These are phyloP conservation scores for Nomada fabriciana DNA, from an alignment of 2,888 invertebrate species.

Conservation along the genomic window DNA sequence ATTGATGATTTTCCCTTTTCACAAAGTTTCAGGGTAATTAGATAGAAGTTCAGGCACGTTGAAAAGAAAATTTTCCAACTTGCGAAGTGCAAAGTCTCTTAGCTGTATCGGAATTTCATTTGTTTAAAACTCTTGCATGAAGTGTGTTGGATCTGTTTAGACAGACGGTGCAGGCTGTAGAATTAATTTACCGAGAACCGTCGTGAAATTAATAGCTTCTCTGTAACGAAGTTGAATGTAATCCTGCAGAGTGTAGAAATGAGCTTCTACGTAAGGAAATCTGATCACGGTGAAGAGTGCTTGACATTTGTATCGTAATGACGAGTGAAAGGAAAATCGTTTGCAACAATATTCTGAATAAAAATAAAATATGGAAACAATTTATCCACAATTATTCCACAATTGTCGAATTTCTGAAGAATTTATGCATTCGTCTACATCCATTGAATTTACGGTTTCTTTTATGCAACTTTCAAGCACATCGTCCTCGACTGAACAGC, in stretches of 20 bases:
- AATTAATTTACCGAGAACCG: conserved; percentile 8
- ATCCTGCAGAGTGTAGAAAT: not conserved
- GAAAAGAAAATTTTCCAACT: too few species aligned
- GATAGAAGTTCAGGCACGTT: too few species aligned
- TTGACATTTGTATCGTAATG: not conserved
- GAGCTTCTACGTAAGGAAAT: not conserved
- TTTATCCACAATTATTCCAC: not conserved
- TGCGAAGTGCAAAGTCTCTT: too few species aligned
- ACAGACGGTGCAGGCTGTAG: not conserved
- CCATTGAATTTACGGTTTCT: not conserved
- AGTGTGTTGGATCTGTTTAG: not conserved
- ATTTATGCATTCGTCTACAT: too few species aligned
- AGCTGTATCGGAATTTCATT: not conserved
- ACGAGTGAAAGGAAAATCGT: too few species aligned
- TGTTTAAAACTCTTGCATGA: not conserved
- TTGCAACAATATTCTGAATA: too few species aligned
- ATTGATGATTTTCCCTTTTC: too few species aligned
- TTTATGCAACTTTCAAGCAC: not conserved
- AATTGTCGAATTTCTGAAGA: not conserved
- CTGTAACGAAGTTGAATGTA: not conserved
- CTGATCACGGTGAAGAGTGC: too few species aligned
- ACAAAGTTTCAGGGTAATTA: too few species aligned
- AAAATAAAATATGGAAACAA: not conserved
- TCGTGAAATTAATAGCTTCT: not conserved
- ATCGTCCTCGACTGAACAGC: conserved; percentile 4